Conservation (phyloP, 2,888 invertebrate genomes). For the Athrips mouffetella region DNA sequence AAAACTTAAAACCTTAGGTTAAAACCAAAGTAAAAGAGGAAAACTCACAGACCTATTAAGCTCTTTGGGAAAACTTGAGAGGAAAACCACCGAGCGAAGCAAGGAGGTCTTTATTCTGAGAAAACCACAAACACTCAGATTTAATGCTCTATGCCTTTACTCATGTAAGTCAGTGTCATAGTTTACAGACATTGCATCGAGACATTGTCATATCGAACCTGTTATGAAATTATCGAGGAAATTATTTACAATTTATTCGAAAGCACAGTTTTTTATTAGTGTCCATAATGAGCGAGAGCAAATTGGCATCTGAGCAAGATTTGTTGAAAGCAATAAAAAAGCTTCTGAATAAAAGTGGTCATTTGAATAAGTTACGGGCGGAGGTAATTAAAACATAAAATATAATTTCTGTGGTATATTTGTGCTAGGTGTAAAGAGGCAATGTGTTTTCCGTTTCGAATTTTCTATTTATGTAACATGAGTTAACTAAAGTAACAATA, state of each 20-base stretch:
- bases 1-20: too few species aligned
- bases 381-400: constrained; percentile 46
- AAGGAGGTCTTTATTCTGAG: too few species aligned
- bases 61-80: too few species aligned
- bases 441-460: background rate
- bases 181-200: too few species aligned
- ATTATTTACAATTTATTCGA: constrained; percentile 19
- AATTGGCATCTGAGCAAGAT: constrained; percentile 57
- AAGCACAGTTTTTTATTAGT: constrained; percentile 4
- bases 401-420: background rate
- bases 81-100: too few species aligned
- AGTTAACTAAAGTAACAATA: background rate
- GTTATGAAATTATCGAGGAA: background rate
- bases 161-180: too few species aligned
- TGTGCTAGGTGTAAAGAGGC: background rate
- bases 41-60: too few species aligned
- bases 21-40: too few species aligned
- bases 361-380: constrained; percentile 64
- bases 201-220: too few species aligned
- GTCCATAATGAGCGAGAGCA: constrained; percentile 48
- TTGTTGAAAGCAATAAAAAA: constrained; percentile 60
- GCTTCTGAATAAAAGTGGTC: constrained; percentile 57
- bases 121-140: too few species aligned
- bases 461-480: background rate
- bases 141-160: too few species aligned